Evolutionary conservation across 1,140 invertebrate species (phyloP), one percentile per base, ranked within the genome.

Genomic region (Platyura marginata): DNA sequence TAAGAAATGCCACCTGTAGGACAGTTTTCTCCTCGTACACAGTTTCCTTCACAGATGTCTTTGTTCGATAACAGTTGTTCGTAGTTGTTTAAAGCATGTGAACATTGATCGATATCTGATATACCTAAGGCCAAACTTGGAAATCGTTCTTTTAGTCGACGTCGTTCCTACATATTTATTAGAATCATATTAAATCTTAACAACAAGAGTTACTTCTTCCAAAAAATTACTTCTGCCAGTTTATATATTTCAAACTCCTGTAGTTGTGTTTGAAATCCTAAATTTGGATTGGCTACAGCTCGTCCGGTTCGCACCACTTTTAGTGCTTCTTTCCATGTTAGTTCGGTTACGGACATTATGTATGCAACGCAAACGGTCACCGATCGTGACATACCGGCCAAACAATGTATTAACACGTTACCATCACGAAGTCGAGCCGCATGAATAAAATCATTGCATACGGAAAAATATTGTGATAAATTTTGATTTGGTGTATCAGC

Each of bases 381-480:
- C 56, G 89, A 94, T 16, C 92, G 73, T 1, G 91, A 95, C 77
- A 96, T 92, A 15, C 93, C 93, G 2, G 92, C 92, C 56, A 97
- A 65, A 64, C 92, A 97, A 61, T 97, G 92, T 52, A 97, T 90
- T 13, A 97, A 71, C 23, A 97, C 91, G 58, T 83, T 84, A 45
- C 91, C 90, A 45, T 89, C 86, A 25, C 81, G 70, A 1, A 90
- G 65, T 40, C 92, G 67, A 1, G 90, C 91, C 1, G 79, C 76
- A 61, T 96, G 91, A 52, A 96, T 96, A 54, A 96, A 97, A 57
- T 96, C 90, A 64, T 93, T 95, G 64, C 88, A 93, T 35, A 87
- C 63, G 15, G 82, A 75, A 65, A 96, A 95, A 65, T 86, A 93
- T 62, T 92, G 89, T 11, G 78, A 78, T 9, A 97, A 67, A 64